Evolutionary conservation across 37 sponge, comb jelly and placozoan genomes (phyloP), one percentile per base, ranked within the genome.

Genomic region (Beroe forskalii): DNA sequence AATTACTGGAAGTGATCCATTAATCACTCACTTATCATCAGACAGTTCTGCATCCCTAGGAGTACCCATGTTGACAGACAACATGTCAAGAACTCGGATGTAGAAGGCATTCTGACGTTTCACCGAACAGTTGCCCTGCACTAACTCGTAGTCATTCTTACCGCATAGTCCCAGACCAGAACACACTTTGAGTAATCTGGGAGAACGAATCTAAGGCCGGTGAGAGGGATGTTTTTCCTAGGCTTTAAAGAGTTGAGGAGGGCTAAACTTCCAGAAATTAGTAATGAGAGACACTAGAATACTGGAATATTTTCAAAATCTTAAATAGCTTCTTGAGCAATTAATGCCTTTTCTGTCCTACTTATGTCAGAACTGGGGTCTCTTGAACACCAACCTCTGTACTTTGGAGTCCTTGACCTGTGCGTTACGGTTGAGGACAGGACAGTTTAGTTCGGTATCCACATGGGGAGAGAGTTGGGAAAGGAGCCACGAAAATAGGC

Each of bases 141-240:
- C 48, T 3, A 80, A 38, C 55, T 80, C 86, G 86, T 80, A 80
- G 86, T 80, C 86, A 38, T 80, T 80, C 28, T 38, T 35, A 23
- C 86, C 86, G 28, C 86, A 80, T 1, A 80, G 55, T 44, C 86
- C 86, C n/a, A 80, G 55, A 4, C 55, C 55, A 2, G 86, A 80
- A 23, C 86, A 80, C 6, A 80, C 86, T 44, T 80, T 80, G 14
- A 80, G 55, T 43, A 80, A 80, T 24, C 86, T 80, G 86, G 31
- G n/a, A n/a, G n/a, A n/a, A n/a, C n/a, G n/a, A n/a, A n/a, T n/a
- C n/a, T n/a, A n/a, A n/a, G n/a, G n/a, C n/a, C n/a, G n/a, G n/a
- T n/a, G n/a, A n/a, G n/a, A n/a, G n/a, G n/a, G n/a, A n/a, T n/a
- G n/a, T n/a, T n/a, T n/a, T n/a, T n/a, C n/a, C n/a, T n/a, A n/a